Conservation (phyloP, 2,888 invertebrate genomes). For the Drosophila mulleri region DNA sequence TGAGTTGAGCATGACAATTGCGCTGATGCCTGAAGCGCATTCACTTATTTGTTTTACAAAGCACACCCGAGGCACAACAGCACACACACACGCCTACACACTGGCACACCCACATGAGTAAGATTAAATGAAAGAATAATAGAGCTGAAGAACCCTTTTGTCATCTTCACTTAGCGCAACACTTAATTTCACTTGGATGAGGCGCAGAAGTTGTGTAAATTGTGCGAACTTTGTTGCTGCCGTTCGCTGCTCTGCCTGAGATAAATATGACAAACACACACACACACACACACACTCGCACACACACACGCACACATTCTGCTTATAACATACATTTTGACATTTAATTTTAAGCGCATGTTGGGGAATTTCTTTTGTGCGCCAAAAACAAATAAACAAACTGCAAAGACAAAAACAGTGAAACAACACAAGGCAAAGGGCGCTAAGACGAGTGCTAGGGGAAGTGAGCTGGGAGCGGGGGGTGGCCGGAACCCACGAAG, state of each 20-base stretch:
- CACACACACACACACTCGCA: constrained; percentile 23
- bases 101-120: constrained; percentile 38
- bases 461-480: too few relatives aligned
- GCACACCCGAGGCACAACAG: constrained; percentile 71
- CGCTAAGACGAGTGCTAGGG: background rate
- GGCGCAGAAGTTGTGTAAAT: constrained; percentile 75
- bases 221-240: constrained; percentile 78
- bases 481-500: constrained; percentile 36
- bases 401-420: constrained; percentile 59
- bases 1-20: constrained; percentile 70
- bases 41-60: constrained; percentile 78
- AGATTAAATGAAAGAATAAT: constrained; percentile 78
- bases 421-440: constrained; percentile 31
- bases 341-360: constrained; percentile 83
- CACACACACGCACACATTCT: constrained; percentile 6
- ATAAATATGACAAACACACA: constrained; percentile 68
- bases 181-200: constrained; percentile 79
- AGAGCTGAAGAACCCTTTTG: constrained; percentile 81
- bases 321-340: constrained; percentile 60
- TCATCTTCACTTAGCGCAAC: constrained; percentile 79
- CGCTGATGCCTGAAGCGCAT: constrained; percentile 64
- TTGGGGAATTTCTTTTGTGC: constrained; percentile 82
- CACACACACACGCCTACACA: constrained; percentile 28
- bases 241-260: constrained; percentile 36
- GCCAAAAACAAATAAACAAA: constrained; percentile 76